phyloP scores from a whole-genome alignment of 2,113 vertebrate genomes.

The Oreochromis niloticus region DNA sequence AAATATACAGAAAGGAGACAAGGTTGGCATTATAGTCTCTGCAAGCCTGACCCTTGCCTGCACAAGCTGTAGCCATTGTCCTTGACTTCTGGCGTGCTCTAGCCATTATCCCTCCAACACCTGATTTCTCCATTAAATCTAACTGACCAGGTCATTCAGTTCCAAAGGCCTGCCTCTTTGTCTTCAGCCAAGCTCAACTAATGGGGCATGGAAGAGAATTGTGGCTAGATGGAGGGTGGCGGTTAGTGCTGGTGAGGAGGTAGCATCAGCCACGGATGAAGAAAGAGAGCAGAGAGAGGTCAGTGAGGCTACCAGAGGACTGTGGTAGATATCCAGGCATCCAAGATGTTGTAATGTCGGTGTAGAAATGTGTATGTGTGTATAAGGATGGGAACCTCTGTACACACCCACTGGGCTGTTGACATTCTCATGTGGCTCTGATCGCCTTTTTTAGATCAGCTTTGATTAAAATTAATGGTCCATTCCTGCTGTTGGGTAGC shows the following conservation, averaged over 20 bases:
- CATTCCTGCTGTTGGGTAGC: slow-evolving; percentile 86
- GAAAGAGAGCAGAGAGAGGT: slow-evolving; percentile 39
- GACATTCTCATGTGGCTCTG: slow-evolving; percentile 86
- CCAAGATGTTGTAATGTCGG: slow-evolving; percentile 16
- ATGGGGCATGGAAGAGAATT: slow-evolving; percentile 78
- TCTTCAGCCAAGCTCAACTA: slow-evolving; percentile 97
- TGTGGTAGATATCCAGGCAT: slow-evolving; percentile 37
- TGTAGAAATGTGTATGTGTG: background rate
- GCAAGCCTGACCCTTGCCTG: slow-evolving; percentile 66
- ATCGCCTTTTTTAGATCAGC: slow-evolving; percentile 87
- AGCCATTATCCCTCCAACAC: slow-evolving; percentile 84
- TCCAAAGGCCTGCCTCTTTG: slow-evolving; percentile 88
- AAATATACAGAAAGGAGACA: slow-evolving; percentile 57
- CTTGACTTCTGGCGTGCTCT: slow-evolving; percentile 85
- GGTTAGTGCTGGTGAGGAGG: slow-evolving; percentile 47
- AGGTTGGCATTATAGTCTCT: slow-evolving; percentile 61
- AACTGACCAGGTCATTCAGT: slow-evolving; percentile 97
- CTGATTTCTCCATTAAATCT: slow-evolving; percentile 93
- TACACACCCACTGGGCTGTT: slow-evolving; percentile 86
- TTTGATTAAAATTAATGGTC: slow-evolving; percentile 99
- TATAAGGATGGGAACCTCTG: slow-evolving; percentile 69
- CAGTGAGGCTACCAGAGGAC: slow-evolving; percentile 46
- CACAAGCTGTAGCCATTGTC: slow-evolving; percentile 73
- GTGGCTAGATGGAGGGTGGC: slow-evolving; percentile 62
- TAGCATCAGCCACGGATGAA: slow-evolving; percentile 51